A percentile compares a stretch with the other conserved stretches of the same genome.
phyloP scores from a whole-genome alignment of 2,888 invertebrate genomes.

The Parochlus steinenii region DNA sequence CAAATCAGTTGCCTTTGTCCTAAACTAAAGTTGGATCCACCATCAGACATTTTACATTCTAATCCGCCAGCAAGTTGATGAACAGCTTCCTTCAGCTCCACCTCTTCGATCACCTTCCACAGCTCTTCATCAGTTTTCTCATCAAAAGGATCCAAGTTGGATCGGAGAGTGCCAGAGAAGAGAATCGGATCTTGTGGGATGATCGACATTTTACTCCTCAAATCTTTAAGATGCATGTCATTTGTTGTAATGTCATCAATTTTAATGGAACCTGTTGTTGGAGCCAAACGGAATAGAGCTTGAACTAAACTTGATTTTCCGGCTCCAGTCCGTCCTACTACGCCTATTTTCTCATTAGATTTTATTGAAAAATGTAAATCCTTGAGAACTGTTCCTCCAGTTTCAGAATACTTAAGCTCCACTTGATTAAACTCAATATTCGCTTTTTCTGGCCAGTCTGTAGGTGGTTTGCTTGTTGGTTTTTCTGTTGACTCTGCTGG shows the following conservation, averaged over 20 bases:
- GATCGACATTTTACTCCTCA: constrained; percentile 70
- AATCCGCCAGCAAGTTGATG: constrained; percentile 40
- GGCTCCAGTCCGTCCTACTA: constrained; percentile 78
- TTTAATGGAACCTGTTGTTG: constrained; percentile 54
- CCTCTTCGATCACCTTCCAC: constrained; percentile 62
- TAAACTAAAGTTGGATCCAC: constrained; percentile 70
- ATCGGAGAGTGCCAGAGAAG: constrained; percentile 67
- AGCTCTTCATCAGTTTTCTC: constrained; percentile 52
- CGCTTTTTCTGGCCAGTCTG: constrained; percentile 53
- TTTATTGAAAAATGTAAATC: constrained; percentile 46
- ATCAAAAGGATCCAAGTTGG: constrained; percentile 72
- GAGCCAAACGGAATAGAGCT: constrained; percentile 68
- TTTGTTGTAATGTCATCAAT: constrained; percentile 61
- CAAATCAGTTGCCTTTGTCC: constrained; percentile 81
- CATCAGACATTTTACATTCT: constrained; percentile 49
- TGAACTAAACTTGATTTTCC: constrained; percentile 73
- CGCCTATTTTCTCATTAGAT: constrained; percentile 47
- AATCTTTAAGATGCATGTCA: constrained; percentile 55
- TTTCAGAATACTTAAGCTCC: constrained; percentile 48
- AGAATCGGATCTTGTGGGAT: constrained; percentile 87
- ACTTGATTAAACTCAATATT: constrained; percentile 48
- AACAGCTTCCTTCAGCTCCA: constrained; percentile 59
- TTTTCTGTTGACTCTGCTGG: constrained; percentile 34
- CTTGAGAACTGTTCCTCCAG: constrained; percentile 54
- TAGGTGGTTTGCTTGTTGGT: constrained; percentile 22